A percentile compares a stretch with the other conserved stretches of the same genome.
These are phyloP conservation scores for Philaenus spumarius DNA, from an alignment of 1,140 invertebrate genomes.

Conservation along the genomic window DNA sequence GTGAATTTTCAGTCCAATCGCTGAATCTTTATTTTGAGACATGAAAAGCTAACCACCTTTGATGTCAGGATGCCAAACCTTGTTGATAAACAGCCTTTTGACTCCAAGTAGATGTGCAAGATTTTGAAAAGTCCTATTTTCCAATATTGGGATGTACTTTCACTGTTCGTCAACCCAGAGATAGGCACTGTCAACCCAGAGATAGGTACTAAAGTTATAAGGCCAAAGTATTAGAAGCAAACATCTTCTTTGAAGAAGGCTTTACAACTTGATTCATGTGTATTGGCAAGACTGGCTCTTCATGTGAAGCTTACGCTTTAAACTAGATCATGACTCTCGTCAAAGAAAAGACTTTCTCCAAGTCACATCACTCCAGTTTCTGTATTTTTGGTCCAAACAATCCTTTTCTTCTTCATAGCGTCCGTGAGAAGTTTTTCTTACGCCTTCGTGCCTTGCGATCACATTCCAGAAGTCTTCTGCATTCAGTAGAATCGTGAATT, in stretches of 20 bases:
- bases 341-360: background rate
- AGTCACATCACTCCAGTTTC: background rate
- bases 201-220: background rate
- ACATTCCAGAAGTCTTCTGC: background rate
- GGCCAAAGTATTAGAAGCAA: background rate
- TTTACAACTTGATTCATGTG: background rate
- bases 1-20: background rate
- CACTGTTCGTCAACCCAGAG: background rate
- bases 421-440: background rate
- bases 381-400: background rate
- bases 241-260: background rate
- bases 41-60: background rate
- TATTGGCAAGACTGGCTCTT: background rate
- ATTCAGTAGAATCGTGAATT: no score
- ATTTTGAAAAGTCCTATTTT: background rate
- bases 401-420: background rate
- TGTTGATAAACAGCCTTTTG: background rate
- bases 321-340: background rate
- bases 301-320: background rate
- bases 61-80: background rate
- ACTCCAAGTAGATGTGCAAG: background rate
- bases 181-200: no score
- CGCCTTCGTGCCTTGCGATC: background rate
- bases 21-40: background rate
- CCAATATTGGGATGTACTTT: background rate